Evolutionary conservation across 2,113 vertebrate species (phyloP).

Genomic region (Enhydra lutris): DNA sequence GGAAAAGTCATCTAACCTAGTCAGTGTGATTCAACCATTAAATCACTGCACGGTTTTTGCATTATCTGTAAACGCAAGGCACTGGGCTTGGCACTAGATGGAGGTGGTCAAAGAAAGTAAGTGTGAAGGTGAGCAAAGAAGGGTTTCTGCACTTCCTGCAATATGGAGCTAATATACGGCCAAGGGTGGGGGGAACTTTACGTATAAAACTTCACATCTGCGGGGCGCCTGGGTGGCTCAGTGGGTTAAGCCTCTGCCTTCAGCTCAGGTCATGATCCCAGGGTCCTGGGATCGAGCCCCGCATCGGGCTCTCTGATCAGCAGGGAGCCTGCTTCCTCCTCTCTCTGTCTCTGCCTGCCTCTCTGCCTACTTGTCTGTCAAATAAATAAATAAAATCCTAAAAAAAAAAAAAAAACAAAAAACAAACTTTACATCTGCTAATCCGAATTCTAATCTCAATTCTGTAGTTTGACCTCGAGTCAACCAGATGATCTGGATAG

Average conservation of each 20-base stretch:
- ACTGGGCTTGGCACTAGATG: not conserved
- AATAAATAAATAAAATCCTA: no score
- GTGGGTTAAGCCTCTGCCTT: no score
- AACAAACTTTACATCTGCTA: not conserved
- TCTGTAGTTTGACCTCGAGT: not conserved
- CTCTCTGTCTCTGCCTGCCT: no score
- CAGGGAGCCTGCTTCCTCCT: no score
- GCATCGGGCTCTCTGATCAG: no score
- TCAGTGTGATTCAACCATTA: not conserved
- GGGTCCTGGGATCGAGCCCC: no score
- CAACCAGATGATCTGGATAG: not conserved
- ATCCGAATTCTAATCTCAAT: not conserved
- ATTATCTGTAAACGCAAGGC: not conserved
- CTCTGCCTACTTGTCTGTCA: no score
- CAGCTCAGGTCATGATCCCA: no score
- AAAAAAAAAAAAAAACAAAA: no score
- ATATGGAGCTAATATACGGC: not conserved
- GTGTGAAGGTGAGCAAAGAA: not conserved
- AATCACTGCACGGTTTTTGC: not conserved
- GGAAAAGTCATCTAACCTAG: not conserved
- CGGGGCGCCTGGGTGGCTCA: no score
- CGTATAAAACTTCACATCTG: not conserved
- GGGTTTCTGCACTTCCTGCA: not conserved
- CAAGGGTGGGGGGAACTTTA: not conserved
- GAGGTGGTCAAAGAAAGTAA: not conserved